These are phyloP conservation scores for Pseudopodoces humilis DNA, from an alignment of 2,113 vertebrate species.

Conservation along the genomic window DNA sequence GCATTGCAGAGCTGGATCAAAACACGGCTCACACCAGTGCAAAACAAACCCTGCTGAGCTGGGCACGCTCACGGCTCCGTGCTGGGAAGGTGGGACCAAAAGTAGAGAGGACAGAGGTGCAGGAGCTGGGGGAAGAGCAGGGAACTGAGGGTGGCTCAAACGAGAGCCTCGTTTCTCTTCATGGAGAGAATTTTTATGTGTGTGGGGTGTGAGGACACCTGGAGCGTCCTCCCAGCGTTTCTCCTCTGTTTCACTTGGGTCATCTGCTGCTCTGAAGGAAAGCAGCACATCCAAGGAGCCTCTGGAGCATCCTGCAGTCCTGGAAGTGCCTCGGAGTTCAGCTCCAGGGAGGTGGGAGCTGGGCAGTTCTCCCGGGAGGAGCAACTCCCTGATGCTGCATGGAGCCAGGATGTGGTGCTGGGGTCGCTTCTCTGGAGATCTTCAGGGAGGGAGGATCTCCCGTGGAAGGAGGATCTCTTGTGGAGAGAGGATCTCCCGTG, in stretches of 20 bases:
- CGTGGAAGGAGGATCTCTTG: background rate
- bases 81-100: fast-evolving
- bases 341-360: background rate
- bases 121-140: background rate
- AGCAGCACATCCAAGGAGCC: background rate
- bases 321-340: background rate
- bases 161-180: background rate
- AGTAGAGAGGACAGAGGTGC: fast-evolving
- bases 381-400: background rate
- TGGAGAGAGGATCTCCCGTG: background rate
- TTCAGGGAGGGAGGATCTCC: background rate
- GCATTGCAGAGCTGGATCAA: background rate
- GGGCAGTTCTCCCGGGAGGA: background rate
- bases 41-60: background rate
- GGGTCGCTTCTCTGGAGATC: background rate
- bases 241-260: background rate
- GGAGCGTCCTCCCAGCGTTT: fast-evolving
- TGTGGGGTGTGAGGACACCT: too few relatives aligned
- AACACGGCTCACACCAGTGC: background rate
- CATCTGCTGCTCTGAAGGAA: background rate
- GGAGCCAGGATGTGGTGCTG: fast-evolving
- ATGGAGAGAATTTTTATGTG: fast-evolving
- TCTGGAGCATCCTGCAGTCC: background rate
- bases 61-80: background rate
- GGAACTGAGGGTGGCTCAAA: fast-evolving